phyloP scores from a whole-genome alignment of 2,113 vertebrate genomes.

The Plecotus auritus region DNA sequence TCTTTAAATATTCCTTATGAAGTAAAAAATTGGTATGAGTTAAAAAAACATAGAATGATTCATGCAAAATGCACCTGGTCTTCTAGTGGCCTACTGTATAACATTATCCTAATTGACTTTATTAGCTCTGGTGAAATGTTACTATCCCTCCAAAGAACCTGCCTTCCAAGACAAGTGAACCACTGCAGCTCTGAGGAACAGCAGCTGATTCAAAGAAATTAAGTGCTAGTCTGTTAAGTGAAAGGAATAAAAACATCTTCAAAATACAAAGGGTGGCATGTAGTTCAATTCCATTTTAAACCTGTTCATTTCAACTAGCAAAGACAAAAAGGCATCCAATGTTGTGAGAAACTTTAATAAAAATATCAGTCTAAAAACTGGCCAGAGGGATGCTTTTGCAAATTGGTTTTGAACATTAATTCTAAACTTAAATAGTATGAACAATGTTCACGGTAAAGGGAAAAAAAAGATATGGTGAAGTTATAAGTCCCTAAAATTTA shows the following conservation, averaged over 20 bases:
- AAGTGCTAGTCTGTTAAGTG: slow-evolving; percentile 71
- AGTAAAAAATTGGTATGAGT: slow-evolving; percentile 23
- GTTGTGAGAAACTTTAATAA: slow-evolving; percentile 38
- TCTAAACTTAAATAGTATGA: neutral
- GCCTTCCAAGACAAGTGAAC: slow-evolving; percentile 46
- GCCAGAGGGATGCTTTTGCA: slow-evolving; percentile 61
- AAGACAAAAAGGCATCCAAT: neutral
- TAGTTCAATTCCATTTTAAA: slow-evolving; percentile 51
- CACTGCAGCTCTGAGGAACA: slow-evolving; percentile 17
- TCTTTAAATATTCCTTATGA: neutral
- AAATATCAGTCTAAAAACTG: slow-evolving; percentile 22
- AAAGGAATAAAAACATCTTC: slow-evolving; percentile 65
- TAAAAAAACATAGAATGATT: slow-evolving; percentile 65
- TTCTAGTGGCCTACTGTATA: slow-evolving; percentile 40
- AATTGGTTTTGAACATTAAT: slow-evolving; percentile 57
- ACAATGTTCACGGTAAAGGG: neutral
- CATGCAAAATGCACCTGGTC: slow-evolving; percentile 60
- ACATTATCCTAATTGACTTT: slow-evolving; percentile 66
- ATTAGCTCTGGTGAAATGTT: slow-evolving; percentile 57
- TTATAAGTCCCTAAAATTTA: slow-evolving; percentile 5
- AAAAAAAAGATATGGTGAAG: slow-evolving; percentile 6
- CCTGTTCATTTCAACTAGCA: slow-evolving; percentile 34
- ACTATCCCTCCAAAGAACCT: slow-evolving; percentile 44
- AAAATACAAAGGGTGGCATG: slow-evolving; percentile 42
- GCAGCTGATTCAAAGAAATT: slow-evolving; percentile 55